Percentiles rank a stretch among this genome's conserved stretches.
phyloP scores from a whole-genome alignment of 2,888 invertebrate species.

The Cheilosia vulpina region DNA sequence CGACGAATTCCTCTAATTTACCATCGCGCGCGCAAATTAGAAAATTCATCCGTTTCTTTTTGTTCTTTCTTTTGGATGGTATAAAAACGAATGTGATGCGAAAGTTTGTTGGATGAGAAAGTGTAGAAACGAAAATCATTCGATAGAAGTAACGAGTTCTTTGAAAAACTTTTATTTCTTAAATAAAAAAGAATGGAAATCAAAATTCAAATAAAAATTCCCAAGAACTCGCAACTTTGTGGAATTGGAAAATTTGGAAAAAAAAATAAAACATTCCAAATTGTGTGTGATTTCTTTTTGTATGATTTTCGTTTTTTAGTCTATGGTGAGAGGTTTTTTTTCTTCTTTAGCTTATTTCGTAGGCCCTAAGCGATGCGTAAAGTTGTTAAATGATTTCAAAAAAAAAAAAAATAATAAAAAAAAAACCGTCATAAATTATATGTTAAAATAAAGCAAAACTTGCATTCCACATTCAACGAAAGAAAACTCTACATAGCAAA shows the following conservation, averaged over 20 bases:
- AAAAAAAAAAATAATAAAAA: slow-evolving; percentile 7
- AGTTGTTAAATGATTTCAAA: slow-evolving; percentile 25
- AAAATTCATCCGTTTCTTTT: slow-evolving; percentile 78
- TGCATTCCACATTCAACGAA: slow-evolving; percentile 60
- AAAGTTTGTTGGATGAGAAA: slow-evolving; percentile 16
- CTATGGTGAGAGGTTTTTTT: slow-evolving; percentile 12
- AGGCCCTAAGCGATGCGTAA: slow-evolving; percentile 17
- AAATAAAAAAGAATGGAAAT: slow-evolving; percentile 16
- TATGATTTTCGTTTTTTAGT: slow-evolving; percentile 65
- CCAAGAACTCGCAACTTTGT: slow-evolving; percentile 67
- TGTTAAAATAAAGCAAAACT: slow-evolving; percentile 36
- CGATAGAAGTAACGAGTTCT: slow-evolving; percentile 57
- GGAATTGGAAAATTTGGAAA: not conserved
- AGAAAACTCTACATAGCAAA: slow-evolving; percentile 52
- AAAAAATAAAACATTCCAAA: not conserved
- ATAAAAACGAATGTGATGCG: slow-evolving; percentile 29
- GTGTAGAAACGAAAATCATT: slow-evolving; percentile 67
- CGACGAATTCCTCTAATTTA: slow-evolving; percentile 82
- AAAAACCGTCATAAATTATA: slow-evolving; percentile 14
- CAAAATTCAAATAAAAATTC: slow-evolving; percentile 67
- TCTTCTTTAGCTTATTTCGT: not conserved
- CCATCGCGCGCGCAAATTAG: slow-evolving; percentile 81
- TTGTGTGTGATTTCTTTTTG: slow-evolving; percentile 5
- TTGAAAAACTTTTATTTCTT: slow-evolving; percentile 69
- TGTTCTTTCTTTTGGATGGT: slow-evolving; percentile 35